These are phyloP conservation scores for Galerucella calmariensis DNA, from an alignment of 2,888 invertebrate genomes.

Conservation along the genomic window DNA sequence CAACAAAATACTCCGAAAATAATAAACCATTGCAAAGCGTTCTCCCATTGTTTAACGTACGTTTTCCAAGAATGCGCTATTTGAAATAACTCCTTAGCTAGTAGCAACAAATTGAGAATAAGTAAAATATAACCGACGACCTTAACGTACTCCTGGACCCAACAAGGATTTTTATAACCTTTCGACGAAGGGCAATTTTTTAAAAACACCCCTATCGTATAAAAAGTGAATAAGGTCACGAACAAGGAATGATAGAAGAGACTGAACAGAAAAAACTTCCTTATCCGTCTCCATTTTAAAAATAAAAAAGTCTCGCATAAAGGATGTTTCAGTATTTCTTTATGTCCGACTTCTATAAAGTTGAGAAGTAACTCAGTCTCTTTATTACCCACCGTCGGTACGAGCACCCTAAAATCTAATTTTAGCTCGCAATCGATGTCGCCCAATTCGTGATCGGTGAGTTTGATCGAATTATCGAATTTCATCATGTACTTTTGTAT, in stretches of 20 bases:
- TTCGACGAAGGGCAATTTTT: conserved; percentile 62
- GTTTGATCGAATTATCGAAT: conserved; percentile 79
- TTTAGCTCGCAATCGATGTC: conserved; percentile 88
- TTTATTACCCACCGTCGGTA: conserved; percentile 74
- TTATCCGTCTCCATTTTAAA: conserved; percentile 84
- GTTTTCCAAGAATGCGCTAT: conserved; percentile 75
- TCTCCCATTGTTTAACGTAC: conserved; percentile 86
- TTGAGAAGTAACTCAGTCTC: conserved; percentile 78
- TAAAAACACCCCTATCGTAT: conserved; percentile 74
- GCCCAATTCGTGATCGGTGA: conserved; percentile 84
- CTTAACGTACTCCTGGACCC: conserved; percentile 51
- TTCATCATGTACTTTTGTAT: conserved; percentile 73
- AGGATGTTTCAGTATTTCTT: conserved; percentile 83
- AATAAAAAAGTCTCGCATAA: conserved; percentile 86
- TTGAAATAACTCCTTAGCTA: conserved; percentile 83
- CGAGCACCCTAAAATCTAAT: conserved; percentile 73
- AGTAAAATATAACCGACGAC: conserved; percentile 71
- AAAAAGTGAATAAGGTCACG: conserved; percentile 79
- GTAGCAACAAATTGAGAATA: conserved; percentile 72
- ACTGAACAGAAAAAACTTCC: conserved; percentile 84
- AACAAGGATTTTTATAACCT: conserved; percentile 48
- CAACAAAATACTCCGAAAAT: conserved; percentile 78
- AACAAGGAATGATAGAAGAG: conserved; percentile 81
- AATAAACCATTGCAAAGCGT: conserved; percentile 85
- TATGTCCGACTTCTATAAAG: conserved; percentile 83